These are phyloP conservation scores for Nymphalis c-album DNA, from an alignment of 2,888 invertebrate species.

Conservation along the genomic window DNA sequence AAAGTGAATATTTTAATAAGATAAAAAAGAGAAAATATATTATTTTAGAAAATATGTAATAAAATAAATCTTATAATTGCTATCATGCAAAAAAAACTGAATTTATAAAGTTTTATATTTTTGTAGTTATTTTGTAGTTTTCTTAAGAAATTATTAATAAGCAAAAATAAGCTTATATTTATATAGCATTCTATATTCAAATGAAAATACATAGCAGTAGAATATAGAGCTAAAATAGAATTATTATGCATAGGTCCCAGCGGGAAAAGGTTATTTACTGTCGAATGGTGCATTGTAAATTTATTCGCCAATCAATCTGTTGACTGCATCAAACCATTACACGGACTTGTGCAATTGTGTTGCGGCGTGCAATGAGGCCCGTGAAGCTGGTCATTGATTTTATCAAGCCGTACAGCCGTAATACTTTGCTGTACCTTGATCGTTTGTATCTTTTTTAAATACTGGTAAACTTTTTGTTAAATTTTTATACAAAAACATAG, in stretches of 20 bases:
- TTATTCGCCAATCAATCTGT: constrained; percentile 44
- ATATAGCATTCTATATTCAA: constrained; percentile 16
- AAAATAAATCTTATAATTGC: too few species aligned
- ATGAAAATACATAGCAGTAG: constrained; percentile 18
- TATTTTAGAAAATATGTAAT: too few species aligned
- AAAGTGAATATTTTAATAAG: too few species aligned
- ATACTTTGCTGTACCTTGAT: neutral
- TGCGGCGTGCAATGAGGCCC: constrained; percentile 29
- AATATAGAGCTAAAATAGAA: constrained; percentile 31
- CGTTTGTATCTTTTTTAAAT: neutral
- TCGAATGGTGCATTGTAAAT: constrained; percentile 38
- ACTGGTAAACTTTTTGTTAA: neutral
- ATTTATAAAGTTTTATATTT: too few species aligned
- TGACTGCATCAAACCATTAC: constrained; percentile 37
- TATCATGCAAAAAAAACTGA: too few species aligned
- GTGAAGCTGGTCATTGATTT: constrained; percentile 23
- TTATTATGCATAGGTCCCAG: constrained; percentile 27
- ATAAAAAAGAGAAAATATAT: too few species aligned
- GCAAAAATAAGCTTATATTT: neutral
- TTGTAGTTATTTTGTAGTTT: neutral
- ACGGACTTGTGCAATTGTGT: constrained; percentile 22
- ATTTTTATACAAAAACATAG: neutral
- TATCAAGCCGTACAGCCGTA: constrained; percentile 14
- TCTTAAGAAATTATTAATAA: neutral
- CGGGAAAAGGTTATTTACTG: constrained; percentile 33